Evolutionary conservation across 2,888 invertebrate genomes (phyloP).

Genomic region (Stenodema calcarata): DNA sequence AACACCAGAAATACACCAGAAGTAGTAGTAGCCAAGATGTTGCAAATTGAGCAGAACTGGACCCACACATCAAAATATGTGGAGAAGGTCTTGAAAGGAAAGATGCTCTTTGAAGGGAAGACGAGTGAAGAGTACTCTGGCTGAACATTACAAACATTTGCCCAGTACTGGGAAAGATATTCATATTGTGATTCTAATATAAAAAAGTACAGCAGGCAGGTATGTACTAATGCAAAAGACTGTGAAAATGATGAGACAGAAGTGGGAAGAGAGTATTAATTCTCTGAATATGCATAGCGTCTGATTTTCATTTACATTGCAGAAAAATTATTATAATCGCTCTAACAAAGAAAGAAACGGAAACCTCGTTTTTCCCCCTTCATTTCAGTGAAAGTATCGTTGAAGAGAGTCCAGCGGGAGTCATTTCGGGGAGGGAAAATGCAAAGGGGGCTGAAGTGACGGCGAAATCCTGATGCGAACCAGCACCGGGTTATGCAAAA

Average conservation of each 20-base stretch:
- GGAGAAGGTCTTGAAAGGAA: no score
- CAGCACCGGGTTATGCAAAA: background rate
- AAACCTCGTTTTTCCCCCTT: background rate
- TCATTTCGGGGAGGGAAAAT: background rate
- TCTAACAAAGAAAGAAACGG: background rate
- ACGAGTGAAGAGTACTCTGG: no score
- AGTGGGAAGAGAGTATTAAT: background rate
- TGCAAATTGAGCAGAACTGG: no score
- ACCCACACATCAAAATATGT: no score
- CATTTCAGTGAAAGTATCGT: background rate
- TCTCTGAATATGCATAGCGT: background rate
- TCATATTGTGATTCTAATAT: no score
- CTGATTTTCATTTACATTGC: background rate
- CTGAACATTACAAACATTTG: no score
- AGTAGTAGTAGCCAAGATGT: no score
- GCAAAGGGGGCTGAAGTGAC: background rate
- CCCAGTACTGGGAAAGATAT: no score
- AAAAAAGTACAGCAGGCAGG: no score
- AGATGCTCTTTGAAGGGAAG: no score
- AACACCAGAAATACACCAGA: no score
- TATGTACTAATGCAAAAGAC: no score
- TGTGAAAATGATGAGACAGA: background rate
- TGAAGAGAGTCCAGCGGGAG: background rate
- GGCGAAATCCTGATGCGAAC: background rate
- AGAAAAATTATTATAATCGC: background rate